phyloP scores from a whole-genome alignment of 2,113 vertebrate species.

The Menidia beryllina region DNA sequence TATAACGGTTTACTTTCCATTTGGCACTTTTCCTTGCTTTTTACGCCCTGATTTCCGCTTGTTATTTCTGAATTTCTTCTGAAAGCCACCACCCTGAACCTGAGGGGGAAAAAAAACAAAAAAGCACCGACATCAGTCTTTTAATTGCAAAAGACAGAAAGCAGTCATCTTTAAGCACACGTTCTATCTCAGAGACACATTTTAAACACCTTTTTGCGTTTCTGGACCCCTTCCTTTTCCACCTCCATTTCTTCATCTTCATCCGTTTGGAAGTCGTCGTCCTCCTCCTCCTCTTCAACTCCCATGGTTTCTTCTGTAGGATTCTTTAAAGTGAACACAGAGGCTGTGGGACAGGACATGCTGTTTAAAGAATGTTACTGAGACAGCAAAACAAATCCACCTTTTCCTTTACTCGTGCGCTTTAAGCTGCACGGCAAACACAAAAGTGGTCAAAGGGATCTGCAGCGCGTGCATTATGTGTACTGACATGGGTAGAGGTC shows the following conservation, averaged over 20 bases:
- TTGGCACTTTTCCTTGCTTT: conserved; percentile 50
- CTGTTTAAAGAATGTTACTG: neutral
- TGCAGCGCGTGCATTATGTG: neutral
- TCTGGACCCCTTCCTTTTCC: conserved; percentile 62
- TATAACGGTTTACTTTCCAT: conserved; percentile 58
- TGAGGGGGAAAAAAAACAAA: conserved; percentile 43
- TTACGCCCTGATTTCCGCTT: conserved; percentile 69
- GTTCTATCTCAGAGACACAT: neutral
- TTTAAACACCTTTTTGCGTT: conserved; percentile 80
- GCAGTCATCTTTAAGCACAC: too few species aligned
- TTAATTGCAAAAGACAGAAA: neutral
- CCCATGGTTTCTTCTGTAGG: conserved; percentile 19
- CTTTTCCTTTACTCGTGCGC: neutral
- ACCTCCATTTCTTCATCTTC: conserved; percentile 78
- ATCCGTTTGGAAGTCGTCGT: conserved; percentile 80
- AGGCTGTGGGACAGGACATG: conserved; percentile 51
- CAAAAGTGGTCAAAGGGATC: too few species aligned
- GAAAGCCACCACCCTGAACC: conserved; percentile 68
- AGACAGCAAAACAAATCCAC: neutral
- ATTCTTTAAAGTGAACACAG: conserved; percentile 70
- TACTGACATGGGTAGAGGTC: conserved; percentile 93
- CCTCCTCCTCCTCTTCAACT: conserved; percentile 11
- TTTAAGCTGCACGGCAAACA: too few species aligned
- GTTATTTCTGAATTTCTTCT: conserved; percentile 81
- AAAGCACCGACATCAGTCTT: neutral